Evolutionary conservation across 2,113 vertebrate species (phyloP), one percentile per base, ranked within the genome.

Genomic region (Acrocephalus arundinaceus): DNA sequence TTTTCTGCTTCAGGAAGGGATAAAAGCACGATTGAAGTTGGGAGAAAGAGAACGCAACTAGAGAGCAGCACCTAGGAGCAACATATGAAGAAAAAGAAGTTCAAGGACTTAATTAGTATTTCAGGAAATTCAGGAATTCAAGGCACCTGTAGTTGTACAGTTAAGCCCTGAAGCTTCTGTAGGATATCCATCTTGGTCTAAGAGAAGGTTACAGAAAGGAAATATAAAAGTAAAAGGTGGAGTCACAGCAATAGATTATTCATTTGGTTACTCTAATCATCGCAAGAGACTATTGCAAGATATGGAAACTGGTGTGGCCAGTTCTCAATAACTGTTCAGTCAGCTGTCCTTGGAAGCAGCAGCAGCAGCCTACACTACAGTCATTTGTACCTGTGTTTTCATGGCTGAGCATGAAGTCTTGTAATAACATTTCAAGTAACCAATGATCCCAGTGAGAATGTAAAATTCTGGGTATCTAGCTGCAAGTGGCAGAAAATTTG

Each of bases 231-330:
- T 67, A 55, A 91, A 58, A 68, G 81, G 62, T 83, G 87, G 70
- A 92, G 66, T 95, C 88, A 85, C 62, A 43, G 62, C 31, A 93
- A 22, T 27, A 90, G 62, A 25, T 89, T 88, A 52, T 89, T 96
- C 25, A 28, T 43, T 46, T 4, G 3, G 30, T 87, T 68, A 90
- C 33, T 93, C 7, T 87, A 35, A 67, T 84, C 13, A 49, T 52
- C 63, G 71, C 35, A 83, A 65, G 39, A 10, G n/a, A 68, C 55
- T 86, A 5, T 63, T 93, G 78, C 63, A 86, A 81, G 89, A 82
- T 72, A 15, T 5, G 10, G 55, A 87, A 94, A 94, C 67, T 0
- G 1, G 76, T 82, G 61, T 49, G 46, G 52, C 82, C 58, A 43
- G 66, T 93, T 96, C 71, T 94, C 65, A 63, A 11, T 55, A 58